phyloP scores from a whole-genome alignment of 2,113 vertebrate species.

The Cichladusa arquata region DNA sequence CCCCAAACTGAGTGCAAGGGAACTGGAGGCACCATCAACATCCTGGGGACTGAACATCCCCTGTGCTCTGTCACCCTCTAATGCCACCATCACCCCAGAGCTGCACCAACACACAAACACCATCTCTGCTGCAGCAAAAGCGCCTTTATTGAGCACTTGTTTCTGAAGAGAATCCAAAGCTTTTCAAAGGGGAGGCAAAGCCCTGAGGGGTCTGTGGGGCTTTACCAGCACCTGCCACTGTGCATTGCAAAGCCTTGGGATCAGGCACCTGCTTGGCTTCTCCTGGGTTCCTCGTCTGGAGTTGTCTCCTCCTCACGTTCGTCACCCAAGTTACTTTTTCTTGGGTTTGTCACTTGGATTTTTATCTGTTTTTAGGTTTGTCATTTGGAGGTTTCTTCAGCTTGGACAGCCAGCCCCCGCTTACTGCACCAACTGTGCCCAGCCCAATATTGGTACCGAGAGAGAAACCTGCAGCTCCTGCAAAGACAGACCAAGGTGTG shows the following conservation, averaged over 20 bases:
- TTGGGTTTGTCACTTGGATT: too few species aligned
- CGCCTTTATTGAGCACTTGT: background rate
- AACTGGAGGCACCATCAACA: accelerated
- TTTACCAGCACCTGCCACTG: accelerated
- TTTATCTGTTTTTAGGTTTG: accelerated
- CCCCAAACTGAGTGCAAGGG: accelerated
- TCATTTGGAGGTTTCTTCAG: accelerated
- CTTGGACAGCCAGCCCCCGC: accelerated
- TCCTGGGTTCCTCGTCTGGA: accelerated
- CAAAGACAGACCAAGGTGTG: accelerated
- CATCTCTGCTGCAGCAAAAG: background rate
- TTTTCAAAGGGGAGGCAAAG: accelerated
- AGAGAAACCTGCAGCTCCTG: background rate
- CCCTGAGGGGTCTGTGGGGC: accelerated
- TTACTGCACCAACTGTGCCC: accelerated
- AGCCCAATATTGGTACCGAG: accelerated
- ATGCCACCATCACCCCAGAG: background rate
- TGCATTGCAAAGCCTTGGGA: background rate
- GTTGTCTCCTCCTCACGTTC: accelerated
- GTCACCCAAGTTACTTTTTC: accelerated
- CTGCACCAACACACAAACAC: accelerated
- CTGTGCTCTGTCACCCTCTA: background rate
- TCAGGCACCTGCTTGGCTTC: background rate
- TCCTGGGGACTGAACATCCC: background rate
- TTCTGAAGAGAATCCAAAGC: accelerated